A percentile compares a stretch with the other conserved stretches of the same genome.
Conservation (phyloP, 2,888 invertebrate genomes). For the Clostera curtula region DNA sequence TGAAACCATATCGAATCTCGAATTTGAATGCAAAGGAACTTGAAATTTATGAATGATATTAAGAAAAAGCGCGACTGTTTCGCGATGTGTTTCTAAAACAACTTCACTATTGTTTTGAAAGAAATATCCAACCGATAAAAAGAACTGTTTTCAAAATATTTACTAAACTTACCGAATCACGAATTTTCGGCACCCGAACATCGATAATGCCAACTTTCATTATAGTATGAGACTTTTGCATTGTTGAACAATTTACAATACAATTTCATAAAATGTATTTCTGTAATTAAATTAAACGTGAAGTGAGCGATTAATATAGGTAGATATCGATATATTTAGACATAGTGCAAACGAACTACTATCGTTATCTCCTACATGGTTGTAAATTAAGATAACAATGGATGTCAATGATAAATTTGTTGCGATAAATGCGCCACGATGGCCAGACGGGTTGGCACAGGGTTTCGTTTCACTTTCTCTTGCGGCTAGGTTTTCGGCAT, state of each 20-base stretch:
- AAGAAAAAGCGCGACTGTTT: no score
- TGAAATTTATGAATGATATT: no score
- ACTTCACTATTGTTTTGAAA: constrained; percentile 29
- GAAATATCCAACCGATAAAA: not conserved
- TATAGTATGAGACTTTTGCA: no score
- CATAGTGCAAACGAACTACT: constrained; percentile 6
- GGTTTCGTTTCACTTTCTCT: no score
- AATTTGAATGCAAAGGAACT: no score
- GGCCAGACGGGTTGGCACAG: no score
- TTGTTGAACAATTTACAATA: constrained; percentile 13
- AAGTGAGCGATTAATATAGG: constrained; percentile 37
- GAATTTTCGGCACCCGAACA: constrained; percentile 38
- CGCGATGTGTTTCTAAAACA: constrained; percentile 10
- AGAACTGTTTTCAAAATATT: constrained; percentile 2
- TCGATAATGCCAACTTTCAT: no score
- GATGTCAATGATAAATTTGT: constrained; percentile 18
- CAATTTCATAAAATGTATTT: constrained; percentile 18
- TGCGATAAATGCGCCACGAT: constrained; percentile 18
- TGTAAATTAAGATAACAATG: constrained; percentile 24
- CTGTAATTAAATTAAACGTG: constrained; percentile 29
- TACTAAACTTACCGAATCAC: constrained; percentile 43
- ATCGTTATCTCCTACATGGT: constrained; percentile 14
- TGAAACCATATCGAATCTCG: no score
- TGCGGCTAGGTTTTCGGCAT: no score
- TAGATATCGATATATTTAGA: constrained; percentile 14